Percentiles rank a stretch among this genome's conserved stretches.
Conservation (phyloP, 2,797 vertebrate species). For the Gallinago solitaria region DNA sequence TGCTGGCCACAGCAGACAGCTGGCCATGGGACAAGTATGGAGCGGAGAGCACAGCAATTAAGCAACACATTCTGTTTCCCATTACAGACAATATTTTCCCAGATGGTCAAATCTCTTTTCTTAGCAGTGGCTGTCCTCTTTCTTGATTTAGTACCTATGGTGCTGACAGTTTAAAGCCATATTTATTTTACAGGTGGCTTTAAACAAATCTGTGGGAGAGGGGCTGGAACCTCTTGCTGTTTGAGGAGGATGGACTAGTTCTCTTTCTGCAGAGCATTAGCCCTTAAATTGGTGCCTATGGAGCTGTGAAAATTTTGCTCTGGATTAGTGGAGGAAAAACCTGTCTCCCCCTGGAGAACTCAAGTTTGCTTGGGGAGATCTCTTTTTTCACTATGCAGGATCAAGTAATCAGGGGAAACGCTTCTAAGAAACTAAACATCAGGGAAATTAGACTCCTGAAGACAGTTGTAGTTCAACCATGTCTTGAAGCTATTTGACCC, state of each 20-base stretch:
- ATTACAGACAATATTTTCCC: not conserved
- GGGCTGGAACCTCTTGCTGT: not conserved
- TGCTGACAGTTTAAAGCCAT: not conserved
- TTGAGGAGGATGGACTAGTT: not conserved
- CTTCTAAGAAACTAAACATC: not conserved
- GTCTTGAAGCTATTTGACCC: not conserved
- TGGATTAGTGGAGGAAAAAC: not conserved
- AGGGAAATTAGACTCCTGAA: not conserved
- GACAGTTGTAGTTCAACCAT: not conserved
- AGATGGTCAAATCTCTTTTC: not conserved
- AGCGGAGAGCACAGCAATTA: not conserved
- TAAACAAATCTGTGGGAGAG: not conserved
- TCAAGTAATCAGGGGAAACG: not conserved
- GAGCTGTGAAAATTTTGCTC: not conserved
- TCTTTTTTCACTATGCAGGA: not conserved
- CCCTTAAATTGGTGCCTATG: not conserved
- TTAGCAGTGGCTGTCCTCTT: not conserved
- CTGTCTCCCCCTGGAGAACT: fast-evolving
- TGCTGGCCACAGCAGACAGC: not conserved
- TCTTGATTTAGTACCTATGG: not conserved
- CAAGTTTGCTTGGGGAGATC: not conserved
- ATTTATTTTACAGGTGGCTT: constrained; percentile 9
- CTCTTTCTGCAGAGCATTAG: not conserved
- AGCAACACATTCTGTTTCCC: not conserved
- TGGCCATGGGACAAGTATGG: not conserved